Conservation (phyloP, 2,797 vertebrate genomes). For the Gallinago solitaria region DNA sequence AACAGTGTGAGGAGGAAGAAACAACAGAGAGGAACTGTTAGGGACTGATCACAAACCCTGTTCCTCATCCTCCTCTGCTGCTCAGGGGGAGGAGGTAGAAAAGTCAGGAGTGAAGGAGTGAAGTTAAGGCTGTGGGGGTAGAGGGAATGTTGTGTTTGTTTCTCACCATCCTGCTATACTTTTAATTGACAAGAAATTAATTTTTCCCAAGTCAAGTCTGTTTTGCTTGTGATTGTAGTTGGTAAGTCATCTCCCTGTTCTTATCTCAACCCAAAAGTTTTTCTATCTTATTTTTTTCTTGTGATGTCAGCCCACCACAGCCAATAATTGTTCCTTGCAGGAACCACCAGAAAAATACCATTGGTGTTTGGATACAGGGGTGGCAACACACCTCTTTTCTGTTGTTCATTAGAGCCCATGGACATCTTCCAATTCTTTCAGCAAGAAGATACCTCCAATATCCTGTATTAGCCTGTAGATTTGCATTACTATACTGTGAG, state of each 20-base stretch:
- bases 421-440: background rate
- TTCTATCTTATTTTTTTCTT: background rate
- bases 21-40: background rate
- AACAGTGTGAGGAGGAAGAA: background rate
- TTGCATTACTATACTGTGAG: background rate
- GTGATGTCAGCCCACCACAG: background rate
- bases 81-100: rapidly evolving
- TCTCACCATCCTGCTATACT: background rate
- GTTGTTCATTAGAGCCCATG: background rate
- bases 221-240: background rate
- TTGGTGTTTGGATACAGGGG: background rate
- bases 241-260: background rate
- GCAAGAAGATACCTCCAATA: background rate
- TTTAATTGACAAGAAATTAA: background rate
- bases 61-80: background rate
- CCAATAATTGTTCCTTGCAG: background rate
- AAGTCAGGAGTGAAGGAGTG: background rate
- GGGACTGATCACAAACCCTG: background rate
- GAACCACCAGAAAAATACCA: background rate
- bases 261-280: background rate
- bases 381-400: background rate
- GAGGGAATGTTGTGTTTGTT: background rate
- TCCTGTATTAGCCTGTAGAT: background rate
- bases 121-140: background rate
- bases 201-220: background rate